Base-by-base conservation (phyloP, 2,888 invertebrate species). In the Stenolophus ochropezus region DNA sequence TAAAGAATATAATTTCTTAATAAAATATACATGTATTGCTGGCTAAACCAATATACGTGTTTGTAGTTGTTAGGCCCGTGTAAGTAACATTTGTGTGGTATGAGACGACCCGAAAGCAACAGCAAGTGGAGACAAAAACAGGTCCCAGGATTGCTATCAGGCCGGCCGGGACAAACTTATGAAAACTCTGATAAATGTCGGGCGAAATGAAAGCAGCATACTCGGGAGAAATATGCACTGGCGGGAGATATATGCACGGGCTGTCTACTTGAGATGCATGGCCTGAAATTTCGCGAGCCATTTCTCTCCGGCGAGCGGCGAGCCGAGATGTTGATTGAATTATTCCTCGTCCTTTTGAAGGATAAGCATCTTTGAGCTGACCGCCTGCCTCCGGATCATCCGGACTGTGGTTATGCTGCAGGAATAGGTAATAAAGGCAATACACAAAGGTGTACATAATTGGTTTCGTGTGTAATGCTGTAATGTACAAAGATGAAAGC, bases 371-470 rank as follows among this genome's bases (percentile, higher is more conserved):
- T 73, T 73, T 73, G 73, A 73, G 49, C 65, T 69, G 65, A 33
- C 27, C 65, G 27, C 33, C 18, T 42, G 11, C 11, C 23, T 21
- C 58, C 80, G 23, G 71, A 49, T 81, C 71, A 81, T 81, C 81
- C 80, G 80, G 73, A 69, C 82, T 71, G 74, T 42, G 42, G 65
- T 75, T 73, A 81, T 76, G 76, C 81, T 47, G 33, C 58, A 74
- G 76, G 85, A 86, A 85, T 85, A 84, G 85, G 85, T 85, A 86
- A 88, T 88, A 86, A 86, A 87, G 87, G 87, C 87, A 86, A 88
- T 88, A 87, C 88, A 88, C 88, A 88, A 88, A 88, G 88, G 88
- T 88, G 87, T 87, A 87, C 87, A 88, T 88, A 88, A 88, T 88
- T 88, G 88, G 88, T 87, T 88, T 87, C 88, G 88, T 88, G 88